Percentiles rank a stretch among this genome's conserved stretches.
phyloP scores from a whole-genome alignment of 2,888 invertebrate genomes.

The Druceiella hillmani region DNA sequence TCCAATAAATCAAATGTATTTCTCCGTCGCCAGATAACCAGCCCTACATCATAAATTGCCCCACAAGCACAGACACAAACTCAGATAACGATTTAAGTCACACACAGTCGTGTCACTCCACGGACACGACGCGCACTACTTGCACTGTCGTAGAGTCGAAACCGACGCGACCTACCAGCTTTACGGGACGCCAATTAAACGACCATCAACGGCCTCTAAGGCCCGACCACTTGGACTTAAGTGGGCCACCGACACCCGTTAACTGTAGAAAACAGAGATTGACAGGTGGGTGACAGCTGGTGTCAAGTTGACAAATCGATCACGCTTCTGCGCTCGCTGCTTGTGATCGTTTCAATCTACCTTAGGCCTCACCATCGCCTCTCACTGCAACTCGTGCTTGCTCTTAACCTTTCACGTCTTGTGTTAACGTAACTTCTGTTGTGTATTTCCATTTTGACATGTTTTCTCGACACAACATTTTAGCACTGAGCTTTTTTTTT shows the following conservation, averaged over 20 bases:
- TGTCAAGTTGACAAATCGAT: too few species aligned
- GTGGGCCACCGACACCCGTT: constrained; percentile 57
- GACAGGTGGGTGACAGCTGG: too few species aligned
- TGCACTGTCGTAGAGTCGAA: constrained; percentile 34
- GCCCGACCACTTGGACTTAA: constrained; percentile 59
- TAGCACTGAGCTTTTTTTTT: too few species aligned
- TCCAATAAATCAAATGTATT: too few species aligned
- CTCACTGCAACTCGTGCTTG: constrained; percentile 6
- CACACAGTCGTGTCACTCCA: constrained; percentile 23
- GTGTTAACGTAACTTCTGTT: too few species aligned
- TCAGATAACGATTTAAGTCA: constrained; percentile 5
- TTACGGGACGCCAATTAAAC: constrained; percentile 19
- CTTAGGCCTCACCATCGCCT: constrained; percentile 20
- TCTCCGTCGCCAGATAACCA: constrained; percentile 4
- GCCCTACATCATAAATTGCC: constrained; percentile 2
- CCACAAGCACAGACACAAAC: constrained; percentile 5
- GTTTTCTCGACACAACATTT: too few species aligned
- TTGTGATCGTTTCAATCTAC: constrained; percentile 29
- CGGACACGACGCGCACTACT: constrained; percentile 34
- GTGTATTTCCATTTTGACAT: too few species aligned
- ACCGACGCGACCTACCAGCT: constrained; percentile 22
- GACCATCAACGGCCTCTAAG: constrained; percentile 38
- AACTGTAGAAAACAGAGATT: constrained; percentile 64
- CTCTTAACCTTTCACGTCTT: too few species aligned
- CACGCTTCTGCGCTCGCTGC: too few species aligned